Evolutionary conservation across 2,888 invertebrate genomes (phyloP), one percentile per base, ranked within the genome.

Genomic region (Phymatocera aterrima): DNA sequence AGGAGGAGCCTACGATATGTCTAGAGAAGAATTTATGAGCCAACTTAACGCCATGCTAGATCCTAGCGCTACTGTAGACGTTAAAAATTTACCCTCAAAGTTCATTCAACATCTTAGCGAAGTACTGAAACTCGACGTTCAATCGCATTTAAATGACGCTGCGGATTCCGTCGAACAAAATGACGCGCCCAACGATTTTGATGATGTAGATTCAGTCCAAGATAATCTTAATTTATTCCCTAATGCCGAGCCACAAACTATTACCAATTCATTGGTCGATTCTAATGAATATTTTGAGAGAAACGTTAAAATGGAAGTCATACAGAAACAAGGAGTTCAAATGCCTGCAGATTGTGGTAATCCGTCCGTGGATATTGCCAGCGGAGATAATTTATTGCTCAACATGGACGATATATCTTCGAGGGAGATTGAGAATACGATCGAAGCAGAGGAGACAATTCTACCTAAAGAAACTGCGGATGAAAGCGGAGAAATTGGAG

Each of bases 21-120:
- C 60, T 3, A 84, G 85, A 18, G 89, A 89, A 60, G 89, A 90
- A 77, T 90, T 90, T 48, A 87, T 90, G 85, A 87, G 84, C 43
- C 90, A 90, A 48, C 80, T 90, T 12, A 93, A 92, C 80, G 92
- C 93, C 65, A 91, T 93, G 83, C 84, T 93, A 31, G 93, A 93
- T 84, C 93, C 93, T 0, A 92, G 93, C 82, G 93, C 93, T 54
- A 91, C 92, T 15, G 90, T 93, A 0, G 91, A 93, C 54, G 89
- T 93, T 10, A 92, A 92, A 81, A 93, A 93, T 84, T 91, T 94
- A 75, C 93, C 93, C 34, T 93, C 93, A 2, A 90, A 93, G 78
- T 93, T 94, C 4, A 92, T 94, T 87, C 93, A 93, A 74, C 93
- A 93, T 86, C 87, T 94, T 0, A 93, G 91, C 80, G 93, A 93